Percentiles rank a stretch among this genome's conserved stretches.
phyloP scores from a whole-genome alignment of 2,113 vertebrate species.

The Podiceps cristatus region DNA sequence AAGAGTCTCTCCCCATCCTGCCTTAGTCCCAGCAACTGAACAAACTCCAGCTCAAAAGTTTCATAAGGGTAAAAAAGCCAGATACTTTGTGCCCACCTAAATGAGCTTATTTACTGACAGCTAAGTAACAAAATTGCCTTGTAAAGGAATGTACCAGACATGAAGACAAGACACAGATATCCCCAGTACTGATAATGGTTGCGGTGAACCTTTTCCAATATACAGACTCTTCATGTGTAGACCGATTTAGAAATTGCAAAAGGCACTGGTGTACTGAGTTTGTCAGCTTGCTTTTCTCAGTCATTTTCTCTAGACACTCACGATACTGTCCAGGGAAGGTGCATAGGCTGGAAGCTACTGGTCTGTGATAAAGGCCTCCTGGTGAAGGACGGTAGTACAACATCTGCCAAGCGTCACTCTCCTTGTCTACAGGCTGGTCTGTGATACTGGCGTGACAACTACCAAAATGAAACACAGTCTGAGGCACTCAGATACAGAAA shows the following conservation, averaged over 20 bases:
- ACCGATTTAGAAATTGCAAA: not conserved
- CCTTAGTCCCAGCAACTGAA: not conserved
- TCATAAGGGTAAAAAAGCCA: accelerated
- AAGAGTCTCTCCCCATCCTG: not conserved
- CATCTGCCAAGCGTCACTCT: not conserved
- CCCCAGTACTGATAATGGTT: not conserved
- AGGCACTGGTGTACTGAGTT: not conserved
- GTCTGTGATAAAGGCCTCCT: not conserved
- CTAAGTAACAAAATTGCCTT: not conserved
- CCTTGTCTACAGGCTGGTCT: not conserved
- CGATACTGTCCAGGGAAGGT: not conserved
- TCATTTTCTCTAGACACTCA: not conserved
- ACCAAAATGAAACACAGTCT: not conserved
- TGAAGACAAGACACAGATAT: not conserved
- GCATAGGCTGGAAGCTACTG: not conserved
- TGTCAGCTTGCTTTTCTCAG: not conserved
- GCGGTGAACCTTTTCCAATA: not conserved
- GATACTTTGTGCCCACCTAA: not conserved
- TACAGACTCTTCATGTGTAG: not conserved
- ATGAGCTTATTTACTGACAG: not conserved
- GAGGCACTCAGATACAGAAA: not conserved
- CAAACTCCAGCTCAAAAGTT: not conserved
- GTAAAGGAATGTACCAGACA: not conserved
- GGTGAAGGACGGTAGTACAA: too few species aligned
- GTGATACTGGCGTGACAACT: not conserved